A percentile compares a stretch with the other conserved stretches of the same genome.
Evolutionary conservation across 2,888 invertebrate species (phyloP).

Genomic region (Venustoraphidia nigricollis): DNA sequence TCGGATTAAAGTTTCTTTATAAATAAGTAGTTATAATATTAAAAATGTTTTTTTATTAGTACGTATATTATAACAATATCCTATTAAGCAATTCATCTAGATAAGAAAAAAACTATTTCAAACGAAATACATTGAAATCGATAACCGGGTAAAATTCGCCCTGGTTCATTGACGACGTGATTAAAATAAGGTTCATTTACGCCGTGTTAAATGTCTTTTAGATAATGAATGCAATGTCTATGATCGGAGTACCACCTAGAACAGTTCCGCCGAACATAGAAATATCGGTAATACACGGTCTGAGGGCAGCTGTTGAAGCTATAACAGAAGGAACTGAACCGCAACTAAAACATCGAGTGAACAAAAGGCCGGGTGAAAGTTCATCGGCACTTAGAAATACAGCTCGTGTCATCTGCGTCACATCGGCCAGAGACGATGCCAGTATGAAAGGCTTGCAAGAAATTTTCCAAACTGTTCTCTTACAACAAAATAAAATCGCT

Average conservation of each 20-base stretch:
- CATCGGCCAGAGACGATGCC: conserved; percentile 73
- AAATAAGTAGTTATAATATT: too few relatives aligned
- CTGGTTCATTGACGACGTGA: too few relatives aligned
- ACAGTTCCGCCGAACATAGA: conserved; percentile 41
- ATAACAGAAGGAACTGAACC: conserved; percentile 67
- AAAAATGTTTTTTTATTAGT: too few relatives aligned
- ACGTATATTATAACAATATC: too few relatives aligned
- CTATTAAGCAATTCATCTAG: too few relatives aligned
- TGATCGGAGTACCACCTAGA: conserved; percentile 62
- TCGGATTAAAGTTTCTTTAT: too few relatives aligned
- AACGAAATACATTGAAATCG: too few relatives aligned
- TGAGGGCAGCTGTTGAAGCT: conserved; percentile 74
- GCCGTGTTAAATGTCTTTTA: conserved; percentile 23
- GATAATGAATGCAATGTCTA: conserved; percentile 69
- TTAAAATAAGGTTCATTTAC: too few relatives aligned
- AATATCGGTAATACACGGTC: conserved; percentile 63
- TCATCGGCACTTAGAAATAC: conserved; percentile 30
- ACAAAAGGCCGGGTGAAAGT: conserved; percentile 28
- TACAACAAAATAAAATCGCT: conserved; percentile 64
- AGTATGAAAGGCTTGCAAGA: conserved; percentile 77
- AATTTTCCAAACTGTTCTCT: conserved; percentile 66
- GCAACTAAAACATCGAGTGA: conserved; percentile 39
- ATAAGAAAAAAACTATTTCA: too few relatives aligned
- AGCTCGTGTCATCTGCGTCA: conserved; percentile 81
- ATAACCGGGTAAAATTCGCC: too few relatives aligned